Base-by-base conservation (phyloP, 2,888 invertebrate species). In the Drosophila mimetica region DNA sequence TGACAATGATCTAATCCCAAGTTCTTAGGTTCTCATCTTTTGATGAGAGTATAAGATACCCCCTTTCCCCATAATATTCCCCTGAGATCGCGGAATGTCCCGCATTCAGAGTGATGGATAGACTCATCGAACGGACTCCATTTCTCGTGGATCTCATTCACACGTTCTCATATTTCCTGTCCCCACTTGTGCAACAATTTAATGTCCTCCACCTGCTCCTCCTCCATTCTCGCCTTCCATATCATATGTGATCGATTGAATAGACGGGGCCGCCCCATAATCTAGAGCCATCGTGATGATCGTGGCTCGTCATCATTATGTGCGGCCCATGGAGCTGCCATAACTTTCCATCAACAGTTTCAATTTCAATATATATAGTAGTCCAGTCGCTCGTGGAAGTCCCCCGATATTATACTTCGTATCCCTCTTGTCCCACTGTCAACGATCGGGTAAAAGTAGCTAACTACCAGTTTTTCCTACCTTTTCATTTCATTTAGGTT, bases 271-370 rank as follows among this genome's bases (percentile, higher is more conserved):
- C 83, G 80, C 83, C 77, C 83, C 80, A 75, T 86, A 86, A 86
- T 81, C 80, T 83, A 67, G 50, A 50, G 46, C 75, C 80, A 83
- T 85, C 77, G 66, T 37, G 13, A 22, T 37, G 48, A 61, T 53
- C 52, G 52, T 36, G 47, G 52, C 53, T 70, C 71, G 51, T 48
- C 82, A 82, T 84, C 72, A 70, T 52, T 67, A 75, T 61, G 54
- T 61, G 54, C 65, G 14, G 51, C 59, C 36, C 51, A 39, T 18
- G 34, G 25, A 25, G 53, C 9, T 64, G 61, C 67, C 80, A 83
- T 86, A 86, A 86, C 81, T 82, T 82, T 82, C 81, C 81, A 81
- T 80, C 74, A 70, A 48, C 58, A 77, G 81, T 86, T 86, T 82
- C 84, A 80, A 84, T 86, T 86, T 82, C 84, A 82, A 76, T 86